Evolutionary conservation across 2,797 vertebrate species (phyloP).

Genomic region (Siniperca scherzeri): DNA sequence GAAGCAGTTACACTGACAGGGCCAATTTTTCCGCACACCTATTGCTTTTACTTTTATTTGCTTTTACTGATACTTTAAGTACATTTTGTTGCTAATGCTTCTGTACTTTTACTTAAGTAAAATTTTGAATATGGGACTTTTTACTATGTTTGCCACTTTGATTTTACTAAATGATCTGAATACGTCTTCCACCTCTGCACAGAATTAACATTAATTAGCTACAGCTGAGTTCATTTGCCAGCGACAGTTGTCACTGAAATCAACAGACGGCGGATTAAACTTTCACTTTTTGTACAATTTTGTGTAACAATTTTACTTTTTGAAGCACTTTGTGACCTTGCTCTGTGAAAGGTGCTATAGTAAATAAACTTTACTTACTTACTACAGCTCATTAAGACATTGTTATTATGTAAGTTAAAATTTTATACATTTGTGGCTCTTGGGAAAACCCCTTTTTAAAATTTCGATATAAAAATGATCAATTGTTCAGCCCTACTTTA

Average conservation of each 20-base stretch:
- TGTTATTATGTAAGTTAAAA: not conserved
- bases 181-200: not conserved
- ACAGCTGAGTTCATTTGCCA: not conserved
- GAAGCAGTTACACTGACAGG: too few species aligned
- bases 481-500: not conserved
- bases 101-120: too few species aligned
- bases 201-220: not conserved
- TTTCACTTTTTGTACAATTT: not conserved
- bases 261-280: not conserved
- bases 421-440: not conserved
- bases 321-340: too few species aligned
- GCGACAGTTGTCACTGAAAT: too few species aligned
- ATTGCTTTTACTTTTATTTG: too few species aligned
- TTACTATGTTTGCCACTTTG: not conserved
- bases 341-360: too few species aligned
- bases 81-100: too few species aligned
- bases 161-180: not conserved
- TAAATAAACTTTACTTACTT: not conserved
- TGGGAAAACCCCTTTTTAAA: not conserved
- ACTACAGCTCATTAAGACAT: not conserved
- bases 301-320: too few species aligned
- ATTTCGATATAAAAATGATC: not conserved
- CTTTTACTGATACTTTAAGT: too few species aligned
- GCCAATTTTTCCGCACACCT: too few species aligned
- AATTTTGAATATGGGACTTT: not conserved